These are phyloP conservation scores for Thamnophis sirtalis DNA, from an alignment of 2,113 vertebrate genomes.

Conservation along the genomic window DNA sequence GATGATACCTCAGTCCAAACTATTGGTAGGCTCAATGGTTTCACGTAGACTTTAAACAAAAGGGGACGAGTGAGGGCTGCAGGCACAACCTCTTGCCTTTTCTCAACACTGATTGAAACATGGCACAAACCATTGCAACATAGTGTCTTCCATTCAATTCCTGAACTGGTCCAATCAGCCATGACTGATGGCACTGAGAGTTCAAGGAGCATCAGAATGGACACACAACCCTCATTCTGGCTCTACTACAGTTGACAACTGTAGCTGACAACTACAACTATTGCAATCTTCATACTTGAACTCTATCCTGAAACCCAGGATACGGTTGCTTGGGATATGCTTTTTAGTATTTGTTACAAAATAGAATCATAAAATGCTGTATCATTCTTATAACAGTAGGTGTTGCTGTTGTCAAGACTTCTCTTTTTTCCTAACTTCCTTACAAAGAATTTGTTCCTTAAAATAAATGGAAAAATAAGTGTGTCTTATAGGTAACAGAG, in stretches of 20 bases:
- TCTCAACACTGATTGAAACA: neutral
- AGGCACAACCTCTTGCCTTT: neutral
- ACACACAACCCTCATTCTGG: neutral
- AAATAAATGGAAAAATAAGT: neutral
- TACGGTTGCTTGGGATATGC: too few relatives aligned
- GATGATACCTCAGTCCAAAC: neutral
- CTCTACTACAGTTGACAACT: neutral
- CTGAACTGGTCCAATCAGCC: neutral
- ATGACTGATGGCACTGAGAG: neutral
- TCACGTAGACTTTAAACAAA: neutral
- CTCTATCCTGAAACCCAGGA: neutral
- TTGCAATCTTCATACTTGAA: neutral
- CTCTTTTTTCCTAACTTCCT: neutral
- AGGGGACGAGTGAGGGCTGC: neutral
- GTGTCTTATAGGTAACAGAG: neutral
- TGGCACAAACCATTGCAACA: neutral
- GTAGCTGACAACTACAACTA: neutral
- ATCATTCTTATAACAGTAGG: constrained; percentile 52
- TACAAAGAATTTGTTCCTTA: neutral
- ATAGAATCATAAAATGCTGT: neutral
- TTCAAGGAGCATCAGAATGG: neutral
- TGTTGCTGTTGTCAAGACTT: constrained; percentile 55
- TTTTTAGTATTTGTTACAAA: neutral
- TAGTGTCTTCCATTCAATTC: neutral
- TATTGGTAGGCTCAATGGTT: neutral